Conservation (phyloP, 2,888 invertebrate species). For the Acleris emargana region DNA sequence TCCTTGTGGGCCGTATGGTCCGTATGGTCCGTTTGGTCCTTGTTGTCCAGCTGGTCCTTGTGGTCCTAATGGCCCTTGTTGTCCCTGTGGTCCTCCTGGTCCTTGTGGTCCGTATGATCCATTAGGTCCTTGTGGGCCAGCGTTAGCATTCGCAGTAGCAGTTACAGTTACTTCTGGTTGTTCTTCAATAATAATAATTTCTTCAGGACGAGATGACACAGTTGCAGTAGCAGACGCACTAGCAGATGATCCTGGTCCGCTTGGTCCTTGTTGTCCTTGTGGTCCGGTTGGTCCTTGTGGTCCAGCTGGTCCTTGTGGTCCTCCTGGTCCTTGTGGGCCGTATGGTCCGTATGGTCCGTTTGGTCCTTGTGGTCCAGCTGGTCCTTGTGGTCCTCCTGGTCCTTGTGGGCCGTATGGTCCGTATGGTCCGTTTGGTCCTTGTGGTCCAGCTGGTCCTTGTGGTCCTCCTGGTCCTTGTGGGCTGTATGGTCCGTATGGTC, state of each 20-base stretch:
- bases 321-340: neutral
- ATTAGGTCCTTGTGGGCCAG: constrained; percentile 12
- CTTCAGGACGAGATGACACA: constrained; percentile 8
- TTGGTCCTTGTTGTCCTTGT: constrained; percentile 2
- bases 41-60: constrained; percentile 30
- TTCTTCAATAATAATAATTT: constrained; percentile 16
- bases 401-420: constrained; percentile 8
- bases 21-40: constrained; percentile 19
- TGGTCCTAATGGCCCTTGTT: constrained; percentile 12
- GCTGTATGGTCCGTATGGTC: too few relatives aligned
- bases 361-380: neutral
- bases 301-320: constrained; percentile 4
- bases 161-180: constrained; percentile 20
- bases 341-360: constrained; percentile 2
- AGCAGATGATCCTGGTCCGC: constrained; percentile 32
- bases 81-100: neutral
- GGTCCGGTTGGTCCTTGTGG: constrained; percentile 4
- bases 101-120: constrained; percentile 17
- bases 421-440: neutral
- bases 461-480: constrained; percentile 4
- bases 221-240: constrained; percentile 30
- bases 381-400: neutral
- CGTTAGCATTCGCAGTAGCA: constrained; percentile 8
- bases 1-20: constrained; percentile 4
- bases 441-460: constrained; percentile 6